These are phyloP conservation scores for Circaetus cinerascens DNA, from an alignment of 2,113 vertebrate genomes.

Conservation along the genomic window DNA sequence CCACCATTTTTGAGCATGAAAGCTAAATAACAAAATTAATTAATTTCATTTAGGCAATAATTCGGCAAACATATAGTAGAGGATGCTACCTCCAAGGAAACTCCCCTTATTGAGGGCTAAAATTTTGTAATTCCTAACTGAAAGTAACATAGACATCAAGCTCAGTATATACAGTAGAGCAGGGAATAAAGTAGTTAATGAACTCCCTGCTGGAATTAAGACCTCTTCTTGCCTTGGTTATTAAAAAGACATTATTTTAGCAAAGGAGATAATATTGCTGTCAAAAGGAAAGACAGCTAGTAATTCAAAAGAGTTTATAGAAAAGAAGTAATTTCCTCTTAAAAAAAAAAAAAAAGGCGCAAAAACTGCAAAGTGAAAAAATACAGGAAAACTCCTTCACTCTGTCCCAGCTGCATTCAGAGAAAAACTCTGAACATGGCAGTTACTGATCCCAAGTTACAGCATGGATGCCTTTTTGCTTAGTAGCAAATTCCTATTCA, in stretches of 20 bases:
- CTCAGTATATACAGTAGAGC: not conserved
- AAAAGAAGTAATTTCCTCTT: not conserved
- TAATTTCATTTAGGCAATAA: not conserved
- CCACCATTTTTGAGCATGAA: not conserved
- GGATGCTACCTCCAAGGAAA: not conserved
- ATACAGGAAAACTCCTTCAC: not conserved
- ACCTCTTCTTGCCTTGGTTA: not conserved
- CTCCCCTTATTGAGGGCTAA: not conserved
- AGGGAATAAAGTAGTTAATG: not conserved
- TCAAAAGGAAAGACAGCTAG: not conserved
- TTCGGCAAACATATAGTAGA: not conserved
- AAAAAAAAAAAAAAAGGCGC: not conserved
- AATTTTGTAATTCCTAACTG: not conserved
- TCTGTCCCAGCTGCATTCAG: not conserved
- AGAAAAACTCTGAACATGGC: not conserved
- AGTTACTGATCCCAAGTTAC: not conserved
- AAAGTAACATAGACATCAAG: not conserved
- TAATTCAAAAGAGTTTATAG: not conserved
- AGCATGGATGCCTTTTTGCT: not conserved
- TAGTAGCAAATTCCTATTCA: not conserved
- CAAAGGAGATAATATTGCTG: not conserved
- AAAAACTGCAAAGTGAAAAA: not conserved
- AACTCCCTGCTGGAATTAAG: not conserved
- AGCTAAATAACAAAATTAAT: not conserved
- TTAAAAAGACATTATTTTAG: not conserved